A percentile compares a stretch with the other conserved stretches of the same genome.
phyloP scores from a whole-genome alignment of 2,797 vertebrate species.

The Chanos chanos region DNA sequence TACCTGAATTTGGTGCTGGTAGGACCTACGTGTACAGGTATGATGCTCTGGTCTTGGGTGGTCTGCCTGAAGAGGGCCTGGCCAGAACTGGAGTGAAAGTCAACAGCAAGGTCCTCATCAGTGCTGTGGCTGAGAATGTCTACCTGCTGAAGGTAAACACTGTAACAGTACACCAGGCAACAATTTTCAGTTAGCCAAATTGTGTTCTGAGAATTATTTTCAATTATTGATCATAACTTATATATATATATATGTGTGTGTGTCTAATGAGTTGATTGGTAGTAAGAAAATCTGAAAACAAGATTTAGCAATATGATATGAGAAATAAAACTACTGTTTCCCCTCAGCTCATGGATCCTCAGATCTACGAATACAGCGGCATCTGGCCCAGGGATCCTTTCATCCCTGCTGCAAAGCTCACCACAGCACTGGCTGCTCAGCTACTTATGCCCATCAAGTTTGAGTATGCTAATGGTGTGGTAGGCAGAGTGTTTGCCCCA shows the following conservation, averaged over 20 bases:
- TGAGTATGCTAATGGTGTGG: constrained; percentile 68
- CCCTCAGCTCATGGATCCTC: constrained; percentile 62
- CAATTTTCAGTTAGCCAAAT: too few relatives aligned
- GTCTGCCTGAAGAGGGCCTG: constrained; percentile 72
- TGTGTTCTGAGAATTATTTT: too few relatives aligned
- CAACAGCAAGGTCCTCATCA: constrained; percentile 72
- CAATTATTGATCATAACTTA: too few relatives aligned
- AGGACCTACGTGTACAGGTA: constrained; percentile 73
- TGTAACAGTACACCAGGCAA: too few relatives aligned
- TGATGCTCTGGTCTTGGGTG: constrained; percentile 64
- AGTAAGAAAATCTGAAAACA: too few relatives aligned
- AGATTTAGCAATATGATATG: too few relatives aligned
- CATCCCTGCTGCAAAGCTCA: constrained; percentile 66
- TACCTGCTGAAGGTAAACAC: constrained; percentile 77
- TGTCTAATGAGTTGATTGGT: neutral
- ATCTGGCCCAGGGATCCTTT: constrained; percentile 69
- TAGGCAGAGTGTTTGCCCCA: constrained; percentile 66
- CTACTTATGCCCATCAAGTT: constrained; percentile 72
- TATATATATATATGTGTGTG: too few relatives aligned
- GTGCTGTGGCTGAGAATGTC: constrained; percentile 52
- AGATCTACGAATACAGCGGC: constrained; percentile 74
- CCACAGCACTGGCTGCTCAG: constrained; percentile 61
- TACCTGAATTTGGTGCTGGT: constrained; percentile 59
- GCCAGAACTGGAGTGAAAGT: constrained; percentile 75
- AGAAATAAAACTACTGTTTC: too few relatives aligned